A percentile compares a stretch with the other conserved stretches of the same genome.
These are phyloP conservation scores for Melanotaenia trifasciata DNA, from an alignment of 2,797 vertebrate genomes.

Conservation along the genomic window DNA sequence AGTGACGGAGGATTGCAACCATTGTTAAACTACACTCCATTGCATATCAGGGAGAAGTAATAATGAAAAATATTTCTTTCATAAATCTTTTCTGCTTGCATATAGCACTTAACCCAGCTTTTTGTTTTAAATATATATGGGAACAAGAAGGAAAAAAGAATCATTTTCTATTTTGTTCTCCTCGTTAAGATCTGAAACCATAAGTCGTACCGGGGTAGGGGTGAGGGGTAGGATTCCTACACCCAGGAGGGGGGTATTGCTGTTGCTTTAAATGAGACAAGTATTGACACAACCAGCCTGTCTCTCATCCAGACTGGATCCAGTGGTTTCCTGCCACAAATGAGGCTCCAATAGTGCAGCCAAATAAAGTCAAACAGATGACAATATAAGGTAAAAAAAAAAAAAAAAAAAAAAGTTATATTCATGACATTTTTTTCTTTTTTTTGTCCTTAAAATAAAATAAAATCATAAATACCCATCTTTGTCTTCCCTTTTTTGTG, in stretches of 20 bases:
- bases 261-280: constrained; percentile 42
- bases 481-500: constrained; percentile 30
- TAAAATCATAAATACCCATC: constrained; percentile 53
- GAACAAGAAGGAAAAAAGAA: constrained; percentile 58
- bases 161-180: constrained; percentile 28
- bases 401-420: constrained; percentile 30
- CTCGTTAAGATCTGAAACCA: constrained; percentile 55
- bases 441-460: constrained; percentile 37
- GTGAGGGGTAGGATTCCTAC: constrained; percentile 19
- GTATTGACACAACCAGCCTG: constrained; percentile 24
- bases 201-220: constrained; percentile 37
- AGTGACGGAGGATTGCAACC: constrained; percentile 84
- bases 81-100: constrained; percentile 79
- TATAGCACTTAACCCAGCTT: constrained; percentile 78
- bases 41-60: constrained; percentile 84
- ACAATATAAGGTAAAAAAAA: constrained; percentile 50
- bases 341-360: constrained; percentile 67
- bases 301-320: constrained; percentile 50
- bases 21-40: constrained; percentile 82
- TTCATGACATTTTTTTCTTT: constrained; percentile 38
- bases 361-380: constrained; percentile 59
- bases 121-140: constrained; percentile 66
- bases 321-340: constrained; percentile 64
- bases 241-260: constrained; percentile 34
- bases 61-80: constrained; percentile 77